These are phyloP conservation scores for Drosophila lacertosa DNA, from an alignment of 1,140 invertebrate species.

Conservation along the genomic window DNA sequence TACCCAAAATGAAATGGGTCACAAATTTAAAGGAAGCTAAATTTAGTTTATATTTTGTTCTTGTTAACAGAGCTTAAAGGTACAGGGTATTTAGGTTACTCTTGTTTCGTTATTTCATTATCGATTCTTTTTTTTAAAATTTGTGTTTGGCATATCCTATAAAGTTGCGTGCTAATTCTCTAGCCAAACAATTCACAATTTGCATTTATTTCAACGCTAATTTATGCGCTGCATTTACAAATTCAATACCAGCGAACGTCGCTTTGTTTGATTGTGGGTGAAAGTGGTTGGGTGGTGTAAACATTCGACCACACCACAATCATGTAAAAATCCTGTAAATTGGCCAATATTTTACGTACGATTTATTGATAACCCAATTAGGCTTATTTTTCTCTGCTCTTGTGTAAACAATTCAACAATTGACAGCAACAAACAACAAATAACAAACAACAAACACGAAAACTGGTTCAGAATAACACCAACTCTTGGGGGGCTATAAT, in stretches of 20 bases:
- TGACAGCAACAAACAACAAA: conserved; percentile 12
- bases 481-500: conserved; percentile 29
- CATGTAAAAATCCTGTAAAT: conserved; percentile 42
- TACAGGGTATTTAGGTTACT: background rate
- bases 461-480: conserved; percentile 14
- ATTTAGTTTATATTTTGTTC: no score
- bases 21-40: no score
- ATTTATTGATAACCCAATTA: conserved; percentile 69
- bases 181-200: conserved; percentile 34
- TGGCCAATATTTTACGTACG: conserved; percentile 49
- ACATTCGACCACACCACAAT: conserved; percentile 3
- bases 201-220: conserved; percentile 41
- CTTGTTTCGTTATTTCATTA: conserved; percentile 3
- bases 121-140: conserved; percentile 42
- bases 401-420: conserved; percentile 36
- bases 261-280: conserved; percentile 24
- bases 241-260: conserved; percentile 11
- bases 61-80: no score
- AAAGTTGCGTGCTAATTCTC: conserved; percentile 40
- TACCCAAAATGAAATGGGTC: no score
- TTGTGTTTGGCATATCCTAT: conserved; percentile 31
- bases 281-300: conserved; percentile 9
- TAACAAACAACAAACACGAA: background rate
- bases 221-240: conserved; percentile 41
- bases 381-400: conserved; percentile 41